These are phyloP conservation scores for Clivina fossor DNA, from an alignment of 2,888 invertebrate genomes.

Conservation along the genomic window DNA sequence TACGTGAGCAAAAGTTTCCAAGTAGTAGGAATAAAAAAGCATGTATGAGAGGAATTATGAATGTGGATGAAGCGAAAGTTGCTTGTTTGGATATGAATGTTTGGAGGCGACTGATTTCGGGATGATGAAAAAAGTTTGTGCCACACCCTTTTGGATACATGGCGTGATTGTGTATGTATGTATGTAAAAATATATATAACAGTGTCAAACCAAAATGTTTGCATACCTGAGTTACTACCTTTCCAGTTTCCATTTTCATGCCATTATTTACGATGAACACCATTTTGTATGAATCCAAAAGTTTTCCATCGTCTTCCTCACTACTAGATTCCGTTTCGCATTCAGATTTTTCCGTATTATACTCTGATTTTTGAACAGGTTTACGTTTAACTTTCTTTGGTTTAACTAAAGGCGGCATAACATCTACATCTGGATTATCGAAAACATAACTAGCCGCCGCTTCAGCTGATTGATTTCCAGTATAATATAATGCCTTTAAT, in stretches of 20 bases:
- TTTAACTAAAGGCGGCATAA: constrained; percentile 36
- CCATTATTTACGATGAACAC: constrained; percentile 63
- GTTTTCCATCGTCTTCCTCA: constrained; percentile 45
- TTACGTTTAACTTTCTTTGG: constrained; percentile 29
- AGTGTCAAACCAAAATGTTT: too few relatives aligned
- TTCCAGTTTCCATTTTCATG: constrained; percentile 64
- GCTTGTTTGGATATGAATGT: too few relatives aligned
- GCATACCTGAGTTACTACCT: constrained; percentile 61
- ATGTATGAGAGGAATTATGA: too few relatives aligned
- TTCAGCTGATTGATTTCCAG: constrained; percentile 58
- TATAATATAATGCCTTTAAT: constrained; percentile 57
- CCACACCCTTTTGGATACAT: too few relatives aligned
- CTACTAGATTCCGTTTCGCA: constrained; percentile 42
- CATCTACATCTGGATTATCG: constrained; percentile 52
- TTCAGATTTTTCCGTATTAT: constrained; percentile 31
- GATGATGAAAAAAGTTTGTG: too few relatives aligned
- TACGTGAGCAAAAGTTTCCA: too few relatives aligned
- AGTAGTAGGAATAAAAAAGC: too few relatives aligned
- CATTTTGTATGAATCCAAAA: constrained; percentile 60
- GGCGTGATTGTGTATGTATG: too few relatives aligned
- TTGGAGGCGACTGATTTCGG: too few relatives aligned
- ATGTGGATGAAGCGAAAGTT: too few relatives aligned
- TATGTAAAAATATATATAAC: too few relatives aligned
- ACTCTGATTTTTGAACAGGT: constrained; percentile 28
- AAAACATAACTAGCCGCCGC: constrained; percentile 59